Evolutionary conservation across 2,113 vertebrate species (phyloP).

Genomic region (Actenoides hombroni): DNA sequence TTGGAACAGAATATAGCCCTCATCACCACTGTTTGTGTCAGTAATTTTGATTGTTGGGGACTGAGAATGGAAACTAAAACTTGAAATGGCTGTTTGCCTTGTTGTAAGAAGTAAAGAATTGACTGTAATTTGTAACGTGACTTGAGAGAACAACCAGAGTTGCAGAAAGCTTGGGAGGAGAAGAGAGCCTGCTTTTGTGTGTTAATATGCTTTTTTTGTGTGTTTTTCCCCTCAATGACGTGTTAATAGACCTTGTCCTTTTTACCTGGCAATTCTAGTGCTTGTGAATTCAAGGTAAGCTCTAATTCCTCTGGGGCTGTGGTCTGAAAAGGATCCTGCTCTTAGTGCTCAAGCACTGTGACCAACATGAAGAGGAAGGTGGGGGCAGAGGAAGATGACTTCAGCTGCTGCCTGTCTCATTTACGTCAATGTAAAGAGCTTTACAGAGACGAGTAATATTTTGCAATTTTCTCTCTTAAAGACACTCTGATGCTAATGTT

Average conservation of each 20-base stretch:
- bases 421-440: constrained; percentile 24
- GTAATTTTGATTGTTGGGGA: background rate
- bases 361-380: background rate
- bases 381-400: background rate
- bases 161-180: background rate
- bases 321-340: background rate
- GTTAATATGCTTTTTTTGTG: background rate
- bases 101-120: background rate
- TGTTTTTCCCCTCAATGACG: background rate
- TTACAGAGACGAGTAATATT: constrained; percentile 54
- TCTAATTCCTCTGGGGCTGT: background rate
- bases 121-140: background rate
- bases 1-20: background rate
- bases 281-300: background rate
- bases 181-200: background rate
- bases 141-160: background rate
- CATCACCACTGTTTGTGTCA: accelerated
- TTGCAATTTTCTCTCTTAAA: constrained; percentile 62
- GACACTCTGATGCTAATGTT: constrained; percentile 71
- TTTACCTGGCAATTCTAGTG: background rate
- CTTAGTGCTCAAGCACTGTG: background rate
- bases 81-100: background rate
- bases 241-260: background rate
- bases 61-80: background rate
- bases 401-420: background rate